phyloP scores from a whole-genome alignment of 2,888 invertebrate species.

The Sphinx pinastri region DNA sequence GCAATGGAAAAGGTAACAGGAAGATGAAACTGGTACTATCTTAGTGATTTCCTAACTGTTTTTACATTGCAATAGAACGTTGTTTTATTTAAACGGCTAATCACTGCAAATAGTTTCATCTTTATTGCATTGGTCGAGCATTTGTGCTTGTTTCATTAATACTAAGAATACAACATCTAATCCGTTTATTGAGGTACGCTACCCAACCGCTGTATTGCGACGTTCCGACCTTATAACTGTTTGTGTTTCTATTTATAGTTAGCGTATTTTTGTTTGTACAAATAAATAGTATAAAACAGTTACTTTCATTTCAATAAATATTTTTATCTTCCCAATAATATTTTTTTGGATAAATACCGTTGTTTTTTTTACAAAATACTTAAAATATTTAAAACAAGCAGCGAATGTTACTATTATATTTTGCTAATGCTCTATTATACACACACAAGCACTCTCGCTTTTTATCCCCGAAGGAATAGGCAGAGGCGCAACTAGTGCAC shows the following conservation, averaged over 20 bases:
- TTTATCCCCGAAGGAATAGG: too few relatives aligned
- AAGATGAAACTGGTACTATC: neutral
- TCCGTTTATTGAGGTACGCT: conserved; percentile 8
- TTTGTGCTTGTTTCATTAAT: conserved; percentile 10
- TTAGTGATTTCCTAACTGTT: neutral
- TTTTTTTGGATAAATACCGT: too few relatives aligned
- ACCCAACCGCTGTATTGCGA: neutral
- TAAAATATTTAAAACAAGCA: neutral
- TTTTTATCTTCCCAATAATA: too few relatives aligned
- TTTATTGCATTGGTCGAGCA: conserved; percentile 1
- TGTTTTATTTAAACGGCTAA: conserved; percentile 1
- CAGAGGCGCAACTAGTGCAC: too few relatives aligned
- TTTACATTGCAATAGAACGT: neutral
- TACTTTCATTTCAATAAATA: too few relatives aligned
- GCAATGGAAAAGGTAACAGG: neutral
- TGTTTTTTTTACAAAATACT: neutral
- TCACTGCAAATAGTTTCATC: conserved; percentile 1
- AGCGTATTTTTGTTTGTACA: neutral
- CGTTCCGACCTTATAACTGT: conserved; percentile 4
- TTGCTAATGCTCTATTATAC: too few relatives aligned
- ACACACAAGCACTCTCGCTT: too few relatives aligned
- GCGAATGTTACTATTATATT: too few relatives aligned
- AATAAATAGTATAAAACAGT: neutral
- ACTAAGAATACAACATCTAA: conserved; percentile 2
- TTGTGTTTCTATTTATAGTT: conserved; percentile 10